These are phyloP conservation scores for Clarias pachynema DNA, from an alignment of 2,797 vertebrate species.

Conservation along the genomic window DNA sequence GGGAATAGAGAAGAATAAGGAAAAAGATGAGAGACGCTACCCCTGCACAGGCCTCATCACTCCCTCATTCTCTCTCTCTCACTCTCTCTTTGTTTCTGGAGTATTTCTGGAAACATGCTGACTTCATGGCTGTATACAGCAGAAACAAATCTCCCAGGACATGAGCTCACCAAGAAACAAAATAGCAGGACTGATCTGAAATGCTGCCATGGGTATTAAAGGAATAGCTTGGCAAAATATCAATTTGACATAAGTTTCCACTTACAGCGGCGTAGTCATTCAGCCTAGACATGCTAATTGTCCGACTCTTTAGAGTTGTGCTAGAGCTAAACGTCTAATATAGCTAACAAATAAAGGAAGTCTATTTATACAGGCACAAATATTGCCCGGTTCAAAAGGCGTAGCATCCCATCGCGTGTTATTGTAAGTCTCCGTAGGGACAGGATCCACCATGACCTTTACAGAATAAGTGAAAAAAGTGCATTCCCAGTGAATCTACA, in stretches of 20 bases:
- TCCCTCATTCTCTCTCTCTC: conserved; percentile 15
- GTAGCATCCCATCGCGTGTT: neutral
- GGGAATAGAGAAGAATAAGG: neutral
- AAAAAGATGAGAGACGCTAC: neutral
- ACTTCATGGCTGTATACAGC: conserved; percentile 56
- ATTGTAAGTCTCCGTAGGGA: neutral
- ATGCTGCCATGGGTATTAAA: conserved; percentile 13
- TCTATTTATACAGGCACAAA: neutral
- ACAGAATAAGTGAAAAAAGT: neutral
- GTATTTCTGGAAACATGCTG: conserved; percentile 58
- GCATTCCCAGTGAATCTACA: neutral
- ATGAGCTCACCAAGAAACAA: conserved; percentile 52
- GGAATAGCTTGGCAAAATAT: conserved; percentile 23
- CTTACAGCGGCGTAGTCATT: neutral
- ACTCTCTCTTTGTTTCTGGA: conserved; percentile 28
- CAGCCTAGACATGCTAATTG: conserved; percentile 1
- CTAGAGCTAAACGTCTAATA: neutral
- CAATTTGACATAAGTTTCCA: neutral
- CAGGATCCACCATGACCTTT: neutral
- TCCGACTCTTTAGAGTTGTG: neutral
- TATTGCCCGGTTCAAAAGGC: neutral
- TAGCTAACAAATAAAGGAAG: neutral
- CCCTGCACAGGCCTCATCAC: conserved; percentile 14
- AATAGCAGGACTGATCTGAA: conserved; percentile 43
- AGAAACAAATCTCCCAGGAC: conserved; percentile 42